phyloP scores from a whole-genome alignment of 2,113 vertebrate species.

The Pomatostomus ruficeps region DNA sequence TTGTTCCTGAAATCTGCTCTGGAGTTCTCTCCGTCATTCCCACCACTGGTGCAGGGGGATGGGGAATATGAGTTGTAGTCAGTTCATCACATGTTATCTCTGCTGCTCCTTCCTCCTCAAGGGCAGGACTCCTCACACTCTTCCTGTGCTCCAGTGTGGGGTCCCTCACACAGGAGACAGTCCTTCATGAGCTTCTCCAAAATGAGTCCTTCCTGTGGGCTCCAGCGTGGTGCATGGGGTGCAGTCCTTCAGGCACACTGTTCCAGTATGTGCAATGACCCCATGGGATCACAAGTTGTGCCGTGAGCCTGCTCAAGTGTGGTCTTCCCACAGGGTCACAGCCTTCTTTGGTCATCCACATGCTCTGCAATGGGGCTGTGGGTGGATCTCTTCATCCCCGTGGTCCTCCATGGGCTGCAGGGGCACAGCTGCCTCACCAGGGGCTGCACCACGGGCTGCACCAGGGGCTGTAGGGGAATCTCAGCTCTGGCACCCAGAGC shows the following conservation, averaged over 20 bases:
- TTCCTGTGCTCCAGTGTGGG: not conserved
- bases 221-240: accelerated
- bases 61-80: not conserved
- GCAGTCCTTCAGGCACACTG: not conserved
- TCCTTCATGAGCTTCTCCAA: not conserved
- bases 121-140: not conserved
- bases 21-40: not conserved
- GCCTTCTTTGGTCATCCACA: not conserved
- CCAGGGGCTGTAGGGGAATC: not conserved
- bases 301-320: not conserved
- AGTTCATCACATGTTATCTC: not conserved
- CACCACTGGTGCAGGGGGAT: not conserved
- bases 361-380: not conserved
- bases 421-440: not conserved
- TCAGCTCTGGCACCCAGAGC: not conserved
- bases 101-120: not conserved
- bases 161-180: not conserved
- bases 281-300: not conserved
- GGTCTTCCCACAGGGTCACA: not conserved
- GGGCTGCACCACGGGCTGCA: not conserved
- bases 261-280: not conserved
- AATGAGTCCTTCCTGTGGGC: accelerated
- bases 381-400: accelerated
- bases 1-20: not conserved
- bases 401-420: not conserved